Evolutionary conservation across 2,797 vertebrate genomes (phyloP).

Genomic region (Valencia hispanica): DNA sequence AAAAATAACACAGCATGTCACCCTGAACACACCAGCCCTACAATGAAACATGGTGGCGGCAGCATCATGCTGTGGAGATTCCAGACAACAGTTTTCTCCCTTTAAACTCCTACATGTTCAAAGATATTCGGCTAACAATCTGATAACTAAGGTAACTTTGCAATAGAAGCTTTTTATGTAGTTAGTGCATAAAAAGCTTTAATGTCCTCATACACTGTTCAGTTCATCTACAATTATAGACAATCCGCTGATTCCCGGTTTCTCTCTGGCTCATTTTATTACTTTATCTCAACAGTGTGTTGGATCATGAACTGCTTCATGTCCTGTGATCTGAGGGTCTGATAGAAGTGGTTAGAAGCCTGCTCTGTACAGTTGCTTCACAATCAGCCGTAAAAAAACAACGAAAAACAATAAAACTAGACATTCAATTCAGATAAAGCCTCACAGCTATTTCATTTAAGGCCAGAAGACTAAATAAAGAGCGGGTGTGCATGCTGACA

Average conservation of each 20-base stretch:
- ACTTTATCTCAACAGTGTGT: not conserved
- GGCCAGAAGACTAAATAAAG: conserved; percentile 19
- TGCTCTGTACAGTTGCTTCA: conserved; percentile 5
- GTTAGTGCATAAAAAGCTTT: not conserved
- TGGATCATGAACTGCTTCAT: conserved; percentile 2
- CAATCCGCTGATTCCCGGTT: not conserved
- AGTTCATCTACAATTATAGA: conserved; percentile 1
- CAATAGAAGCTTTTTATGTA: not conserved
- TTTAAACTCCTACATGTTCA: not conserved
- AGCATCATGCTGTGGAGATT: not conserved
- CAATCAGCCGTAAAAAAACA: conserved; percentile 10
- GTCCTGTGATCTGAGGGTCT: not conserved
- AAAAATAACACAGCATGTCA: not conserved
- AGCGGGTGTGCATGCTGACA: not conserved
- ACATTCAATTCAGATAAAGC: conserved; percentile 30
- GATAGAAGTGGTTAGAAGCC: conserved; percentile 1
- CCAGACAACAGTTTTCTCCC: not conserved
- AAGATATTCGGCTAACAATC: not conserved
- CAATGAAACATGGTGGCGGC: not conserved
- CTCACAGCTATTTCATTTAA: conserved; percentile 3
- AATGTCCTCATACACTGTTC: not conserved
- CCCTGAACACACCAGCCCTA: not conserved
- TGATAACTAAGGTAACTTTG: not conserved
- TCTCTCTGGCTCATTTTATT: not conserved
- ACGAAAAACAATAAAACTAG: not conserved